A percentile compares a stretch with the other conserved stretches of the same genome.
Conservation (phyloP, 23 tunicate genomes). For the Trididemnum clinides region DNA sequence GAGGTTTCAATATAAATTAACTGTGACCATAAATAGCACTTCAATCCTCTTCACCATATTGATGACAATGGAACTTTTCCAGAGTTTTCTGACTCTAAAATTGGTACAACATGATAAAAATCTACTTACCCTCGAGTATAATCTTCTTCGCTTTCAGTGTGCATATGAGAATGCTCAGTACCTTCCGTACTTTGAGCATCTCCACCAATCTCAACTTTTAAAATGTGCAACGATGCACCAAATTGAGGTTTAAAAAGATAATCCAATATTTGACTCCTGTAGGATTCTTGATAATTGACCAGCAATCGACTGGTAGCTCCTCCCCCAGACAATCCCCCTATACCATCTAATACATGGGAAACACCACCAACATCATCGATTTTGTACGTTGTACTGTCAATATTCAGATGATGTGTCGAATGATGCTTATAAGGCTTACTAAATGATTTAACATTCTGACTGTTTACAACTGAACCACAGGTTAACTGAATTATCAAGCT, state of each 20-base stretch:
- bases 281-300: constrained; percentile 68
- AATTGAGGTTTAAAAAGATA: constrained; percentile 74
- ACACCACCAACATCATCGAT: constrained; percentile 26
- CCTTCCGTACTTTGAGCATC: constrained; percentile 92
- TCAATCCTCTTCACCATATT: too few relatives aligned
- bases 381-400: not conserved
- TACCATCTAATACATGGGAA: constrained; percentile 71
- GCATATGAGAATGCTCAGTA: constrained; percentile 84
- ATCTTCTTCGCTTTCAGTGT: constrained; percentile 71
- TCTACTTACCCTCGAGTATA: constrained; percentile 67
- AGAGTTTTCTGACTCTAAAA: not conserved
- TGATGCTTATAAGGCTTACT: too few relatives aligned
- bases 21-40: too few relatives aligned
- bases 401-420: too few relatives aligned
- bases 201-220: constrained; percentile 94
- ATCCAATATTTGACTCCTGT: constrained; percentile 64
- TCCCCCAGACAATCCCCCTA: constrained; percentile 89
- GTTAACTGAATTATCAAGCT: too few relatives aligned
- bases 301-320: constrained; percentile 84
- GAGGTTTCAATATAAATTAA: too few relatives aligned
- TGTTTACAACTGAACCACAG: too few relatives aligned
- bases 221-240: constrained; percentile 85
- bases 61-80: too few relatives aligned
- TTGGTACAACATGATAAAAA: too few relatives aligned
- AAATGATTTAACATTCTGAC: too few relatives aligned